phyloP scores from a whole-genome alignment of 2,113 vertebrate genomes.

The Syngnathoides biaculeatus region DNA sequence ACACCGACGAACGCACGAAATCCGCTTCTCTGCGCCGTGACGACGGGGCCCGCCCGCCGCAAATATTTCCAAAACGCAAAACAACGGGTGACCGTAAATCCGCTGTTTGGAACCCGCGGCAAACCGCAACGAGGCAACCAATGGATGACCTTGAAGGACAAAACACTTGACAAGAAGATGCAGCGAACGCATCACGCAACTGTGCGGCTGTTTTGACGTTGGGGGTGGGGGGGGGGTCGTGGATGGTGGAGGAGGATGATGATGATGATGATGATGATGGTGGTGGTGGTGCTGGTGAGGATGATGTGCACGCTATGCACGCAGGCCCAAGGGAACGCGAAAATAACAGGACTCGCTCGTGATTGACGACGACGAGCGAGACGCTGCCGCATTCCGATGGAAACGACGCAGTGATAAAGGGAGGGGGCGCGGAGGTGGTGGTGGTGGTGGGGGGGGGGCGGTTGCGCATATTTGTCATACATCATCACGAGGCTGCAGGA shows the following conservation, averaged over 20 bases:
- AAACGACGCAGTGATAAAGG: constrained; percentile 65
- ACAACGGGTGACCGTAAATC: constrained; percentile 20
- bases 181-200: constrained; percentile 11
- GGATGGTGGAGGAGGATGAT: not conserved
- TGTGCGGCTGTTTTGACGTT: constrained; percentile 29
- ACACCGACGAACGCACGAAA: constrained; percentile 23
- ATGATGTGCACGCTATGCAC: constrained; percentile 1
- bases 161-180: constrained; percentile 39
- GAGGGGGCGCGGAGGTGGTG: not conserved
- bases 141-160: constrained; percentile 76
- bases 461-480: not conserved
- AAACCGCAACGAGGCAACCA: not conserved
- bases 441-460: not conserved
- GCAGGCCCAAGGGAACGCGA: not conserved
- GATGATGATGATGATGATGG: not conserved
- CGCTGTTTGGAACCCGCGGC: not conserved
- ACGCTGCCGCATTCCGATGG: constrained; percentile 70
- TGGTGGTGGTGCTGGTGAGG: not conserved
- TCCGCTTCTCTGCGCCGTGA: constrained; percentile 44
- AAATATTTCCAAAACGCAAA: constrained; percentile 38
- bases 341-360: not conserved
- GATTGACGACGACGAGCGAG: not conserved
- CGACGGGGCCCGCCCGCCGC: constrained; percentile 8
- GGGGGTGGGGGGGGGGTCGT: not conserved
- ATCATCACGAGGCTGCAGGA: not conserved